These are phyloP conservation scores for Sanderia malayensis DNA, from an alignment of 30 jellyfish, hydroid and myxozoan genomes.

Conservation along the genomic window DNA sequence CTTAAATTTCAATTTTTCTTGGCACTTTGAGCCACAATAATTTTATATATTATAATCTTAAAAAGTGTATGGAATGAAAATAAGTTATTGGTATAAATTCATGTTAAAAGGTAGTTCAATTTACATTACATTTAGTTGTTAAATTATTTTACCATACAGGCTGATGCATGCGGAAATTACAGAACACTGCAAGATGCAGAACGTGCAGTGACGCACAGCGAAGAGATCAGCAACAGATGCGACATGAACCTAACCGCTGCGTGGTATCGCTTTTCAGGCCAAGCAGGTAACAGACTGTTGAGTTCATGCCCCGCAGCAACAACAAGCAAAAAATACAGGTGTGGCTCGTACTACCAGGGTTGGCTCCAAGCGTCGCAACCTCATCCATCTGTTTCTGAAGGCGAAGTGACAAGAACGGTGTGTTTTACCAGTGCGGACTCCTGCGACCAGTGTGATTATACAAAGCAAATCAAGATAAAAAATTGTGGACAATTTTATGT, in stretches of 20 bases:
- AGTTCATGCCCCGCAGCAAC: conserved; percentile 26
- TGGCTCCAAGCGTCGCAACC: conserved; percentile 48
- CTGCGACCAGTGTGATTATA: conserved; percentile 64
- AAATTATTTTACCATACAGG: no score
- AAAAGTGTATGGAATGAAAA: no score
- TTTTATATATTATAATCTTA: no score
- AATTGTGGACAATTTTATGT: conserved; percentile 81
- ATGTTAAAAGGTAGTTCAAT: no score
- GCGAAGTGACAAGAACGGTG: conserved; percentile 48
- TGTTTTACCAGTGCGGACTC: conserved; percentile 65
- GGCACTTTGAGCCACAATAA: no score
- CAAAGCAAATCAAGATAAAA: conserved; percentile 46
- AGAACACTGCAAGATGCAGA: not conserved
- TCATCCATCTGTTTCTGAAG: conserved; percentile 64
- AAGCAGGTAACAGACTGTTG: conserved; percentile 57
- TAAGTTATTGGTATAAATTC: no score
- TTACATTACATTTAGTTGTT: no score
- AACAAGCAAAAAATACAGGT: not conserved
- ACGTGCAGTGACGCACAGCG: conserved; percentile 9
- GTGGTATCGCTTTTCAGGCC: conserved; percentile 58
- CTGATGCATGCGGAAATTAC: conserved; percentile 13
- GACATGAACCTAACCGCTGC: conserved; percentile 39
- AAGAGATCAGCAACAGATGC: conserved; percentile 18
- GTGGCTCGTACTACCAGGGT: conserved; percentile 76
- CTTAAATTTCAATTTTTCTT: no score